A percentile compares a stretch with the other conserved stretches of the same genome.
Evolutionary conservation across 2,888 invertebrate genomes (phyloP).

Genomic region (Stenodema calcarata): DNA sequence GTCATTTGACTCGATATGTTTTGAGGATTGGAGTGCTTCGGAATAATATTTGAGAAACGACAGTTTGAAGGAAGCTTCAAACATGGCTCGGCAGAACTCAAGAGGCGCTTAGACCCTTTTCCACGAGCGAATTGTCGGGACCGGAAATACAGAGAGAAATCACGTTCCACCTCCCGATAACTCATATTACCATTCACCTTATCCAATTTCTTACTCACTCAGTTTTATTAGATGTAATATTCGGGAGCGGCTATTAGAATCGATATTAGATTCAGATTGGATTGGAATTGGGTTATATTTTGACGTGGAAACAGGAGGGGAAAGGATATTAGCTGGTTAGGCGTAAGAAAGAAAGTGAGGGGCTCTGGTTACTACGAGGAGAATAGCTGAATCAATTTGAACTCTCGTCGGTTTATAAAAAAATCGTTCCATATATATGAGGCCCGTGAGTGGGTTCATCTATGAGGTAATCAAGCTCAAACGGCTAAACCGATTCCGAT

Average conservation of each 20-base stretch:
- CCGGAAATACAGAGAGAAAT: not conserved
- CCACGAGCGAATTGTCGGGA: not conserved
- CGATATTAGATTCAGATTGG: constrained; percentile 13
- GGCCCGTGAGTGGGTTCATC: no score
- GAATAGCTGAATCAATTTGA: not conserved
- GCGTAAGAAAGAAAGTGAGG: not conserved
- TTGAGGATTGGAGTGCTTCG: no score
- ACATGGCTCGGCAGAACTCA: no score
- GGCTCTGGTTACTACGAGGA: not conserved
- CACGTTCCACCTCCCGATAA: not conserved
- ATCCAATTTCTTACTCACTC: not conserved
- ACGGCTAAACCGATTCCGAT: no score
- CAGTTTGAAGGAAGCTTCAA: no score
- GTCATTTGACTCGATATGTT: no score
- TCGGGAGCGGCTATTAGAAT: not conserved
- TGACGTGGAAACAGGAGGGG: not conserved
- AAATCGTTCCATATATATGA: no score
- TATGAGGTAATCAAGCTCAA: no score
- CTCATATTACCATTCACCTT: not conserved
- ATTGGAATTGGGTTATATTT: not conserved
- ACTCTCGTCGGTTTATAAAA: not conserved
- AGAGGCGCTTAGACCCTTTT: not conserved
- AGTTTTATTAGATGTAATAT: not conserved
- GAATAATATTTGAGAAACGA: no score
- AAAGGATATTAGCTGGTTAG: not conserved